Base-by-base conservation (phyloP, 2,888 invertebrate genomes). In the Bimastos eiseni region DNA sequence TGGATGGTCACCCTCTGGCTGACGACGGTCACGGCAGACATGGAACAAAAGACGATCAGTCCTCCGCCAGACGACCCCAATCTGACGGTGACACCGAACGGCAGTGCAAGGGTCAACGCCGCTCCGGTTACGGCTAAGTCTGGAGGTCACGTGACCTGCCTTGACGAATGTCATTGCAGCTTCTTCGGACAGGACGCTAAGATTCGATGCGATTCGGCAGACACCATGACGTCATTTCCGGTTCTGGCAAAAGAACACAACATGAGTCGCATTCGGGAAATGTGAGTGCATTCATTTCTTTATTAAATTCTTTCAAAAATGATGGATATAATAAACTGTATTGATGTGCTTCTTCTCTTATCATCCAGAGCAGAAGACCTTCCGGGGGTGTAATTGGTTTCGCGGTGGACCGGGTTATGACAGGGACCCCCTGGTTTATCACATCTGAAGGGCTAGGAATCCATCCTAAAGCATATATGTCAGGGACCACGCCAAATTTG, bases 191-290 rank as follows among this genome's bases (percentile, higher is more conserved):
- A 2, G 70, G 70, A 70, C 8, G 30, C 17, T 30, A 70, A 70
- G n/a, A 30, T 70, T 70, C 70, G 70, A n/a, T 70, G 70, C n/a
- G 70, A 70, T 1, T 70, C n/a, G 70, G 70, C 30, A n/a, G 70
- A 70, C 17, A 70, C 70, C 0, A 30, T 70, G 70, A 70, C 70
- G 70, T 70, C 70, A n/a, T 70, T 70, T 70, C 70, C 70, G 70
- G n/a, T 70, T 70, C 70, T 70, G n/a, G 70, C 30, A 30, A 70
- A 70, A 70, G 70, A 70, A 70, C 6, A 70, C 70, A n/a, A 70
- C 70, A 70, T 70, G 70, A 70, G 70, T 70, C 30, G 70, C n/a
- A 70, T 70, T 70, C 70, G 70, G n/a, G 70, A 70, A 70, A 70
- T 70, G 70, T 70, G n/a, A 70, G 70, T 70, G 70, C 30, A 30